Percentiles rank a stretch among this genome's conserved stretches.
phyloP scores from a whole-genome alignment of 2,888 invertebrate species.

The Drosophila kuntzei region DNA sequence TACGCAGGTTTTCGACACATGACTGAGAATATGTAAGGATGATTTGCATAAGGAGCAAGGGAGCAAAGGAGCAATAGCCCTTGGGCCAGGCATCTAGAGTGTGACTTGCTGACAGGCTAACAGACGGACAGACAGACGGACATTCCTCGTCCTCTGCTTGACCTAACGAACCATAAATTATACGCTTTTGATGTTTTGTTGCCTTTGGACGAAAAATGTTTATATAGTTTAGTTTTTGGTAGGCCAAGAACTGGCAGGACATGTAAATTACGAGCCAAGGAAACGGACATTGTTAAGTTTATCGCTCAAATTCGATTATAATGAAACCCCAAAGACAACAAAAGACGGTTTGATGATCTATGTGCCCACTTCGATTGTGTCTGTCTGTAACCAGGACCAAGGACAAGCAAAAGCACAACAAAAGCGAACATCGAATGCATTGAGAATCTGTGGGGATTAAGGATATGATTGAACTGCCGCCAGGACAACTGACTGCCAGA shows the following conservation, averaged over 20 bases:
- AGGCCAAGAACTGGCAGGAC: constrained; percentile 51
- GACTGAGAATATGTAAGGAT: constrained; percentile 10
- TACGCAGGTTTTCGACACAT: constrained; percentile 68
- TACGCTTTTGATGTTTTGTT: constrained; percentile 79
- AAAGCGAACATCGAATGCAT: constrained; percentile 27
- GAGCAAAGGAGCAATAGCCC: constrained; percentile 37
- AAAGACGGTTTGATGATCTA: constrained; percentile 57
- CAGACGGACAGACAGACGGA: not conserved
- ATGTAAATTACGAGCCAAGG: constrained; percentile 57
- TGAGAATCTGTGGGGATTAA: constrained; percentile 56
- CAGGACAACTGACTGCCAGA: constrained; percentile 54
- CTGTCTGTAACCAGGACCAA: constrained; percentile 6
- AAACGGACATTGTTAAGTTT: constrained; percentile 72
- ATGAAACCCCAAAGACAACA: constrained; percentile 68
- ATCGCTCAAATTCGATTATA: constrained; percentile 82
- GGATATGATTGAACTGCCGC: constrained; percentile 71
- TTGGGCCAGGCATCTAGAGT: constrained; percentile 30
- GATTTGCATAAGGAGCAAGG: constrained; percentile 64
- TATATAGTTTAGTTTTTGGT: constrained; percentile 64
- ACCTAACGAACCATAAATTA: constrained; percentile 85
- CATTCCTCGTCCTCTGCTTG: constrained; percentile 60
- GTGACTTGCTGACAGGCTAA: constrained; percentile 67
- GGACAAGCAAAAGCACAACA: constrained; percentile 27
- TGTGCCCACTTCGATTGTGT: constrained; percentile 37
- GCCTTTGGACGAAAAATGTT: constrained; percentile 57